Evolutionary conservation across 2,888 invertebrate genomes (phyloP).

Genomic region (Hypercompe scribonia): DNA sequence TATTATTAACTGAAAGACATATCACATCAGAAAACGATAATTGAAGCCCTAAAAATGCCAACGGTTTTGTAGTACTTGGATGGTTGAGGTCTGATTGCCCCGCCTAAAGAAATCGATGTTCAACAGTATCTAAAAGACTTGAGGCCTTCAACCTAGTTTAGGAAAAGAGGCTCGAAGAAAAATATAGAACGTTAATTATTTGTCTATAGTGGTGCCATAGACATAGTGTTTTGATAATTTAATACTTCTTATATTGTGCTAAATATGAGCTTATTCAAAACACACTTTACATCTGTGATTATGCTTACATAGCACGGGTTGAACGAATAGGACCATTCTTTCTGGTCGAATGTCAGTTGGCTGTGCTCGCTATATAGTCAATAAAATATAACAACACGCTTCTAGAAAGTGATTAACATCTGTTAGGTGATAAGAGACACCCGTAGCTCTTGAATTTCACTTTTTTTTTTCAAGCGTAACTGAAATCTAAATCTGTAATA

Average conservation of each 20-base stretch:
- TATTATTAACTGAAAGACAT: too few species aligned
- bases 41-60: too few species aligned
- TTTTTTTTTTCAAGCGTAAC: not conserved
- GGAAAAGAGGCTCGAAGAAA: too few species aligned
- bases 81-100: too few species aligned
- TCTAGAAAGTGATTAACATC: not conserved
- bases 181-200: too few species aligned
- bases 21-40: too few species aligned
- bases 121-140: too few species aligned
- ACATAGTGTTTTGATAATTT: not conserved
- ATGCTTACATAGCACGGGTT: not conserved
- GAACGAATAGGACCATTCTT: not conserved
- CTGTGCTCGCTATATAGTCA: not conserved
- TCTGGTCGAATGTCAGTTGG: not conserved
- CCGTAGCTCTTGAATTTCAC: not conserved
- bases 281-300: not conserved
- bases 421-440: not conserved
- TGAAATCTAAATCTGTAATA: not conserved
- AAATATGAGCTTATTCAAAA: not conserved
- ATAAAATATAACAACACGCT: not conserved
- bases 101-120: too few species aligned
- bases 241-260: not conserved
- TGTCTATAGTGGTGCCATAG: too few species aligned
- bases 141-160: too few species aligned
- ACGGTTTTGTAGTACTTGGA: too few species aligned